Evolutionary conservation across 2,888 invertebrate species (phyloP), one percentile per base, ranked within the genome.

Genomic region (Chymomyza amoena): DNA sequence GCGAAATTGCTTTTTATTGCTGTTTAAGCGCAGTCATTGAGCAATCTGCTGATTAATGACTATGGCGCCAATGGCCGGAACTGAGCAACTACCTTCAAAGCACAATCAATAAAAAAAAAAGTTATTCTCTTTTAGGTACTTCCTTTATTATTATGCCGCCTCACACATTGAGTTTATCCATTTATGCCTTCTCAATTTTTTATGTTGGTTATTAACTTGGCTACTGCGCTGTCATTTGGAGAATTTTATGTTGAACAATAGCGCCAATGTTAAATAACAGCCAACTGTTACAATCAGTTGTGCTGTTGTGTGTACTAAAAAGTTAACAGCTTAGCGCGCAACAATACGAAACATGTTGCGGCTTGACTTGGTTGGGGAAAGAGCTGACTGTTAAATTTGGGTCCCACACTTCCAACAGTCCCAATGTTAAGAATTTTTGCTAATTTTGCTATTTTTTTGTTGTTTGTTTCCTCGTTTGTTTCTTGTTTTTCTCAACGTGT

Each of bases 151-250:
- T 45, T 28, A n/a, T 15, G 20, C 15, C 18, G 39, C 6, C 39
- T 13, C 39, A 39, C 39, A 39, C 39, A 39, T 39, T 39, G 10
- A 39, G 65, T 57, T 62, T 54, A 62, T 62, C 39, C 13, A 45
- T 45, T 45, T 45, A 45, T 45, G 39, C 13, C 39, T 1, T 0
- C 32, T 25, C 25, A 25, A 50, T 50, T 51, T 45, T 25, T 3
- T 13, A 52, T 32, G 36, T 28, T 66, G 81, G 81, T 82, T 75
- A 82, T 70, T 81, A 78, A 82, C 82, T 82, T 72, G 72, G 87
- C 72, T 82, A 79, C 63, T 61, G 32, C 72, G 76, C 75, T 70
- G 54, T 18, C 54, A 57, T n/a, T 15, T 60, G 60, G 60, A 60
- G 60, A 28, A 32, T 25, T 63, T 20, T 65, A 70, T 70, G 74